Conservation (phyloP, 2,797 vertebrate genomes). For the Tolypeutes matacus region DNA sequence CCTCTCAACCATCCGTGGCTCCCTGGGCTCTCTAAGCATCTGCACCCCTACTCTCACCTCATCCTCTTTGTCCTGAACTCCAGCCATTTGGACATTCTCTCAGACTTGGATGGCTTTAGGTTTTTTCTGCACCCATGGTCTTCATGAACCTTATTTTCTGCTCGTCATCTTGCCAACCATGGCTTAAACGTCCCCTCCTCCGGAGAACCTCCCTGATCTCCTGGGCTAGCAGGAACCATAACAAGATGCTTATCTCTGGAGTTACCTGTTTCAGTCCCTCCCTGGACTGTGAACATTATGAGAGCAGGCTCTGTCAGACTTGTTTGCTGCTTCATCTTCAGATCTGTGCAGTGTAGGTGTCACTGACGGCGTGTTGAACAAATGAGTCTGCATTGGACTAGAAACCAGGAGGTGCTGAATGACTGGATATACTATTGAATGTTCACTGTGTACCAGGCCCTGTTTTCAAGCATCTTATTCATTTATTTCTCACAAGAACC, state of each 20-base stretch:
- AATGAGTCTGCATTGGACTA: not conserved
- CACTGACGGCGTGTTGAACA: not conserved
- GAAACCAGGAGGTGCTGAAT: not conserved
- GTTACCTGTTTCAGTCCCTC: not conserved
- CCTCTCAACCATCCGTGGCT: not conserved
- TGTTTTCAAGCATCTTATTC: not conserved
- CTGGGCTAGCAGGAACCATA: not conserved
- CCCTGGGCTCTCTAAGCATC: accelerated
- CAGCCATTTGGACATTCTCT: not conserved
- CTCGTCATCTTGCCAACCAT: not conserved
- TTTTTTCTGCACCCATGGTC: not conserved
- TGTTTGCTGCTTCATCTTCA: not conserved
- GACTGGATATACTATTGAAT: accelerated
- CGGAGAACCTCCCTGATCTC: not conserved
- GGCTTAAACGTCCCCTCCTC: not conserved
- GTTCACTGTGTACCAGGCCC: not conserved
- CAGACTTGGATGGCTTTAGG: not conserved
- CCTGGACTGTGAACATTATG: not conserved
- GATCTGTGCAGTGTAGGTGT: not conserved
- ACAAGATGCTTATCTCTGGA: not conserved
- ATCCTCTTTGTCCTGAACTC: not conserved
- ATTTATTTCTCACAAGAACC: not conserved
- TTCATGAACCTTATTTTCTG: not conserved
- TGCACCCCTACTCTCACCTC: too few relatives aligned
- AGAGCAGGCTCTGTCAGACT: not conserved